Evolutionary conservation across 2,888 invertebrate genomes (phyloP), one percentile per base, ranked within the genome.

Genomic region (Chloroclystis v-ata): DNA sequence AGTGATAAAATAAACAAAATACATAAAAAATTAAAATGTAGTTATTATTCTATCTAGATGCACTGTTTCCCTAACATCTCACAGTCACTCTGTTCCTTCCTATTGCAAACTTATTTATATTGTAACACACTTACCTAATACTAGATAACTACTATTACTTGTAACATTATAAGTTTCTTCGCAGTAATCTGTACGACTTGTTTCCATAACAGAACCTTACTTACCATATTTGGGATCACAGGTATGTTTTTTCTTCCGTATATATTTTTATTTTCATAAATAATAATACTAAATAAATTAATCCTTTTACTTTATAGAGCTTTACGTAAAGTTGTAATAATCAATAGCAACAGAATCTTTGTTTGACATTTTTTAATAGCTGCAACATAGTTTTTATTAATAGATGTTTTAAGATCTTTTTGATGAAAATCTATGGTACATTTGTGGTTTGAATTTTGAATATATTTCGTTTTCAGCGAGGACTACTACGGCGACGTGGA

Each of bases 401-500:
- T n/a, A n/a, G n/a, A n/a, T n/a, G n/a, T n/a, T n/a, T n/a, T n/a
- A n/a, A n/a, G n/a, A n/a, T n/a, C 20, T 20, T 20, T 20, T 20
- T 20, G 20, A 13, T n/a, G n/a, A n/a, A n/a, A n/a, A n/a, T 16
- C 10, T 20, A 10, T 35, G 10, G 14, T 4, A 20, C 33, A n/a
- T 20, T 33, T 1, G n/a, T 10, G 20, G 11, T n/a, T 20, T 16
- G 6, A 16, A 26, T 20, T 20, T 41, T 50, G 9, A 35, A 38
- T 32, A 25, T 26, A 6, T 59, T 32, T 52, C 63, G 47, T 67
- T 83, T 80, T 65, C 90, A 96, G 96, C 86, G 95, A 96, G 89
- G 96, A 96, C 87, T 96, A 96, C 89, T 96, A 96, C 81, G 96
- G 96, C 61, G 95, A 95, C 74, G 93, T 96, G 69, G 96, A 96